These are phyloP conservation scores for Platygyra sinensis DNA, from an alignment of 64 coral and sea anemone species.

Conservation along the genomic window DNA sequence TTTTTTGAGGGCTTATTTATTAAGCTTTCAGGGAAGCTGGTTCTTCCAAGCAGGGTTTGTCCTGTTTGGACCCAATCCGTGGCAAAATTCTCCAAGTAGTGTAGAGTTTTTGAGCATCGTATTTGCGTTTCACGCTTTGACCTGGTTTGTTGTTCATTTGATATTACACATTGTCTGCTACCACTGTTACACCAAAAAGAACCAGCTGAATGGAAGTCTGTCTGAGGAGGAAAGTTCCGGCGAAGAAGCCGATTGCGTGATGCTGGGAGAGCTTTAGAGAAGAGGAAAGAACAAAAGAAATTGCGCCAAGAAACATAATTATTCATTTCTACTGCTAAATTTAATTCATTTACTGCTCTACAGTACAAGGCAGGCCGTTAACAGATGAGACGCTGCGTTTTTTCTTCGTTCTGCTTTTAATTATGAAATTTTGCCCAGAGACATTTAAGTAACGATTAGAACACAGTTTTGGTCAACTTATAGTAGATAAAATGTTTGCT, in stretches of 20 bases:
- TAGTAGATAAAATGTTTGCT: too few species aligned
- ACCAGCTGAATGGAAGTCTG: neutral
- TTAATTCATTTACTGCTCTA: too few species aligned
- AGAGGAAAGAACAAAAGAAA: neutral
- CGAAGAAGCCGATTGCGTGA: neutral
- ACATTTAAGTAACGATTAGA: too few species aligned
- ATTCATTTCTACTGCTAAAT: too few species aligned
- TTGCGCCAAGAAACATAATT: too few species aligned
- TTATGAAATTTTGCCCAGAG: too few species aligned
- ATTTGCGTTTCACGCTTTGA: slow-evolving; percentile 51
- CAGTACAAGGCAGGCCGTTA: too few species aligned
- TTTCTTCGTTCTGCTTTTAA: too few species aligned
- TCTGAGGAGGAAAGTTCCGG: neutral
- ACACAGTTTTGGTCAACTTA: too few species aligned
- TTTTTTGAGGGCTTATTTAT: slow-evolving; percentile 58
- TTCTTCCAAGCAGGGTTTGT: slow-evolving; percentile 76
- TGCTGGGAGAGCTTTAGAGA: neutral
- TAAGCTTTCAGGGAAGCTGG: slow-evolving; percentile 75
- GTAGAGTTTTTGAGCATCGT: slow-evolving; percentile 64
- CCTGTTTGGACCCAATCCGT: slow-evolving; percentile 55
- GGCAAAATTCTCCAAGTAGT: slow-evolving; percentile 45
- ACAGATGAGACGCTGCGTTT: too few species aligned
- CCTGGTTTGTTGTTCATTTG: slow-evolving; percentile 33
- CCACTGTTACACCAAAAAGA: neutral
- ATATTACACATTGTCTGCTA: slow-evolving; percentile 26